Percentiles rank a stretch among this genome's conserved stretches.
Conservation (phyloP, 2,888 invertebrate genomes). For the Listrodromus nycthemerus region DNA sequence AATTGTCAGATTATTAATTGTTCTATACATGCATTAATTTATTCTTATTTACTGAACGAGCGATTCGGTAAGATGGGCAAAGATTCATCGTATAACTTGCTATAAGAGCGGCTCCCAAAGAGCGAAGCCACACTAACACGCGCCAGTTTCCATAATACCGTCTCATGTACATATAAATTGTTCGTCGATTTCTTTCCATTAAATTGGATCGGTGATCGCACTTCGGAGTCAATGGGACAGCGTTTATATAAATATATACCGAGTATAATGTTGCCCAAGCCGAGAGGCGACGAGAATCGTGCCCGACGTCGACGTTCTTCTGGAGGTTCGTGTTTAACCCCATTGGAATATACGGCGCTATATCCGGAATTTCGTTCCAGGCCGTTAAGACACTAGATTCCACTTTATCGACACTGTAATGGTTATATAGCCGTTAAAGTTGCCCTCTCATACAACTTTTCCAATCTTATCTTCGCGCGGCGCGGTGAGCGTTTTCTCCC, state of each 20-base stretch:
- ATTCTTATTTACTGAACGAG: background rate
- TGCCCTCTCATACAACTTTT: slow-evolving; percentile 85
- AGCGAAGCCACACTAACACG: background rate
- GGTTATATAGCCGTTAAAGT: slow-evolving; percentile 84
- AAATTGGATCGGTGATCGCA: slow-evolving; percentile 59
- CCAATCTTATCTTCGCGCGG: slow-evolving; percentile 86
- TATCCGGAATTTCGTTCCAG: slow-evolving; percentile 83
- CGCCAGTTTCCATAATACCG: slow-evolving; percentile 3
- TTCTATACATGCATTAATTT: no score
- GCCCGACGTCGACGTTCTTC: slow-evolving; percentile 66
- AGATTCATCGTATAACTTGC: background rate
- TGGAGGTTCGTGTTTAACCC: slow-evolving; percentile 79
- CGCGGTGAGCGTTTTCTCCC: slow-evolving; percentile 71
- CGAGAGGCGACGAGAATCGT: slow-evolving; percentile 55
- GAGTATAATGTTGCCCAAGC: slow-evolving; percentile 57
- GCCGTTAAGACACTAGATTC: slow-evolving; percentile 83
- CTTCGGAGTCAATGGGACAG: slow-evolving; percentile 57
- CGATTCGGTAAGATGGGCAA: background rate
- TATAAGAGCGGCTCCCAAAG: background rate
- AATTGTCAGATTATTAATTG: no score
- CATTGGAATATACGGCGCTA: slow-evolving; percentile 81
- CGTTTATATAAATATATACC: slow-evolving; percentile 39
- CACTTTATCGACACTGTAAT: slow-evolving; percentile 83
- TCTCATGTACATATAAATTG: slow-evolving; percentile 43
- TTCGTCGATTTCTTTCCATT: slow-evolving; percentile 47